phyloP scores from a whole-genome alignment of 2,888 invertebrate genomes.

The Lobophora halterata region DNA sequence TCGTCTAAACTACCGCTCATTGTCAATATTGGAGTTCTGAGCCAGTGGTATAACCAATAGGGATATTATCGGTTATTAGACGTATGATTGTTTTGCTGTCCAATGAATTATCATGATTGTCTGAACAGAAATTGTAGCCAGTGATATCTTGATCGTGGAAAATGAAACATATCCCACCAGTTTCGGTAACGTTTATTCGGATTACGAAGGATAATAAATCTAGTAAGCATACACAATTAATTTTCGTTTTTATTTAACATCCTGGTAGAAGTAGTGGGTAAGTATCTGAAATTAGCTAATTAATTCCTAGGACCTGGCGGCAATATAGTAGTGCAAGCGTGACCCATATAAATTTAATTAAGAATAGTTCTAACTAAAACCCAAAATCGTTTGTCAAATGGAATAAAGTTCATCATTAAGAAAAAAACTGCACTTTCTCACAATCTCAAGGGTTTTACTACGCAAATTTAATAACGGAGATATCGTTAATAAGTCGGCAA shows the following conservation, averaged over 20 bases:
- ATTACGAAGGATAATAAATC: no score
- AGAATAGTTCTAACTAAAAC: neutral
- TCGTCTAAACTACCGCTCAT: conserved; percentile 78
- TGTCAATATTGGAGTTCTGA: conserved; percentile 75
- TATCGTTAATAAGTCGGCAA: conserved; percentile 56
- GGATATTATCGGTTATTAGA: conserved; percentile 67
- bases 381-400: conserved; percentile 16
- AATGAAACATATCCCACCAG: neutral
- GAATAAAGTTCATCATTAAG: conserved; percentile 19
- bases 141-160: conserved; percentile 1
- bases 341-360: no score
- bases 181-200: neutral
- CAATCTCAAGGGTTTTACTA: conserved; percentile 13
- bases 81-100: conserved; percentile 57
- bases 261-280: no score
- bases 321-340: no score
- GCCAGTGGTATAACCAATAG: conserved; percentile 73
- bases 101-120: conserved; percentile 51
- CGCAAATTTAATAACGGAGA: conserved; percentile 50
- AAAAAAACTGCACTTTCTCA: conserved; percentile 10
- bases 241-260: no score
- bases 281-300: no score
- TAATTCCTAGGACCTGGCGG: no score
- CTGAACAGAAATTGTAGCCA: neutral
- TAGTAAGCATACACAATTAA: no score